Conservation (phyloP, 1,140 invertebrate species). For the Trichonephila clavipes region DNA sequence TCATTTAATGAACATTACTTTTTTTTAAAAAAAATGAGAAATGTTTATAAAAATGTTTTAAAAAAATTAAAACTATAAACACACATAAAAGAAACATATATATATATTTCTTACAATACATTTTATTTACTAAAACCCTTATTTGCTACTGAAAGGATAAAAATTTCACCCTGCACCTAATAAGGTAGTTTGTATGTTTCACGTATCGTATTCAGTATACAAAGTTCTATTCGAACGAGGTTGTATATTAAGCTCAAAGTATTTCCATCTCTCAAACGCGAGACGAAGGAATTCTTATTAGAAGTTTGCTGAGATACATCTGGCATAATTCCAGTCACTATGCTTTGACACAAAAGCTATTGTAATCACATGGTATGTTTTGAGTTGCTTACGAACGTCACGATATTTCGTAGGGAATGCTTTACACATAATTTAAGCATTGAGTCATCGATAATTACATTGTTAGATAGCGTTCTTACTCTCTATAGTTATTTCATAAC, state of each 20-base stretch:
- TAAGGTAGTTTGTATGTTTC: too few species aligned
- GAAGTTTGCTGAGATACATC: constrained; percentile 2
- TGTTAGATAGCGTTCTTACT: background rate
- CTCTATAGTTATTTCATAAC: too few species aligned
- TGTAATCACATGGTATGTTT: constrained; percentile 32
- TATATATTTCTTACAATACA: too few species aligned
- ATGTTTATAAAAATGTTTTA: too few species aligned
- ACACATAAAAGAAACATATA: too few species aligned
- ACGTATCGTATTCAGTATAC: background rate
- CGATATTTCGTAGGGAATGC: background rate
- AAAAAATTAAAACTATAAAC: too few species aligned
- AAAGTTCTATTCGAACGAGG: background rate
- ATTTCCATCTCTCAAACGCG: background rate
- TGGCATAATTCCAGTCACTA: constrained; percentile 19
- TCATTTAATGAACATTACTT: too few species aligned
- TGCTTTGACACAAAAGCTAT: constrained; percentile 22
- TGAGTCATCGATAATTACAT: background rate
- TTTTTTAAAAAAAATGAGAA: too few species aligned
- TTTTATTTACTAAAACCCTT: too few species aligned
- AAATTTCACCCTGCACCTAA: too few species aligned
- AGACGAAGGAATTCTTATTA: constrained; percentile 14
- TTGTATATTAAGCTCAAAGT: background rate
- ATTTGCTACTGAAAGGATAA: too few species aligned
- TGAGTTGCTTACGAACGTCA: background rate
- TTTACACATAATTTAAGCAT: background rate